phyloP scores from a whole-genome alignment of 2,888 invertebrate species.

The Rhingia campestris region DNA sequence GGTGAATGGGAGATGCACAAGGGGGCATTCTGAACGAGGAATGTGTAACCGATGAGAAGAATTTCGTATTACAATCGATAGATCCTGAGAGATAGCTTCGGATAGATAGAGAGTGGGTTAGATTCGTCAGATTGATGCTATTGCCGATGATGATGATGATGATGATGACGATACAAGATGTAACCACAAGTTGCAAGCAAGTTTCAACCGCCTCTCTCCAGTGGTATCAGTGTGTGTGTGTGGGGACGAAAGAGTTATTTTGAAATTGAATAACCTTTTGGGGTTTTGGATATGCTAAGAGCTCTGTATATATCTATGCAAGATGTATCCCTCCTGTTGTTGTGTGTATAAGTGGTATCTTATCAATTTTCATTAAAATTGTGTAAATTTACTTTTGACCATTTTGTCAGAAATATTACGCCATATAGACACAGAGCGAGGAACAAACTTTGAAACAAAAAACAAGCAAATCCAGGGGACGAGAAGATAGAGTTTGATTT shows the following conservation, averaged over 20 bases:
- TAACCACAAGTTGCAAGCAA: slow-evolving; percentile 62
- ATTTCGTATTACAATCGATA: slow-evolving; percentile 64
- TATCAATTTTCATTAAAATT: slow-evolving; percentile 72
- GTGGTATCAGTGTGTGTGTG: too few relatives aligned
- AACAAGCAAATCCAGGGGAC: background rate
- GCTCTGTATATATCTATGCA: slow-evolving; percentile 6
- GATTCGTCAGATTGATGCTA: slow-evolving; percentile 52
- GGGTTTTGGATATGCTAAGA: slow-evolving; percentile 26
- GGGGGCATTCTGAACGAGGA: slow-evolving; percentile 31
- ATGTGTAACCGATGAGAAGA: slow-evolving; percentile 63
- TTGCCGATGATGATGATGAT: slow-evolving; percentile 29
- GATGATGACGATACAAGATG: slow-evolving; percentile 55
- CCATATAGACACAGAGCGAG: slow-evolving; percentile 20
- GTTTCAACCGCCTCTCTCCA: slow-evolving; percentile 4
- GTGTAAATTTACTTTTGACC: slow-evolving; percentile 71
- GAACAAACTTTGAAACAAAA: slow-evolving; percentile 37
- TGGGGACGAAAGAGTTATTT: slow-evolving; percentile 39
- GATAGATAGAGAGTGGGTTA: background rate
- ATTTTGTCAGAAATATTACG: slow-evolving; percentile 55
- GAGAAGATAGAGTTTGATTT: slow-evolving; percentile 45
- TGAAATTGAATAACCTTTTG: slow-evolving; percentile 63
- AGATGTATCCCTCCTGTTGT: background rate
- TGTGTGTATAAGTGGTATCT: slow-evolving; percentile 8
- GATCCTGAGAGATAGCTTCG: slow-evolving; percentile 9
- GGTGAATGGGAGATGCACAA: background rate